A percentile compares a stretch with the other conserved stretches of the same genome.
phyloP scores from a whole-genome alignment of 2,113 vertebrate genomes.

The Lichenostomus cassidix region DNA sequence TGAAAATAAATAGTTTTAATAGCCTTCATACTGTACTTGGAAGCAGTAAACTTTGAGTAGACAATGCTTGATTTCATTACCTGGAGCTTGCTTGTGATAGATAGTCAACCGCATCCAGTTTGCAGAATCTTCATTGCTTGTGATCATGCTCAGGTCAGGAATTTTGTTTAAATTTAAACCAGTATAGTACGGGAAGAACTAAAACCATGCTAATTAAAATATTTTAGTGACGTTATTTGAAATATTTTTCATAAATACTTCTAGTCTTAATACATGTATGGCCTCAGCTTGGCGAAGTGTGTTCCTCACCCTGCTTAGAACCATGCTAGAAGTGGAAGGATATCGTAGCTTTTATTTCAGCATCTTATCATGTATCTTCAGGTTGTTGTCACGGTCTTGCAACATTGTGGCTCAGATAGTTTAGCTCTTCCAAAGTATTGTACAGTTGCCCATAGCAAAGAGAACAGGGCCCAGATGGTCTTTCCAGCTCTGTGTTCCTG shows the following conservation, averaged over 20 bases:
- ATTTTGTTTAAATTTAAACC: background rate
- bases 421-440: background rate
- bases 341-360: background rate
- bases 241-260: background rate
- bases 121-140: background rate
- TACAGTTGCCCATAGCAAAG: background rate
- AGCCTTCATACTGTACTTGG: background rate
- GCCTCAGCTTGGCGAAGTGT: background rate
- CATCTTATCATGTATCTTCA: background rate
- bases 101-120: background rate
- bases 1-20: background rate
- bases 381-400: background rate
- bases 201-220: accelerated
- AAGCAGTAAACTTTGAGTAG: background rate
- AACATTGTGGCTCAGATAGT: background rate
- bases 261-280: background rate
- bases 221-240: background rate
- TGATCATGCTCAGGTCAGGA: background rate
- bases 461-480: background rate
- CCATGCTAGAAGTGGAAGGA: background rate
- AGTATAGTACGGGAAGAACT: background rate
- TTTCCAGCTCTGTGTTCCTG: background rate
- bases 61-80: background rate
- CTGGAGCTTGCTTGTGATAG: background rate
- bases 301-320: background rate